phyloP scores from a whole-genome alignment of 1,140 invertebrate species.

The Hypothenemus hampei region DNA sequence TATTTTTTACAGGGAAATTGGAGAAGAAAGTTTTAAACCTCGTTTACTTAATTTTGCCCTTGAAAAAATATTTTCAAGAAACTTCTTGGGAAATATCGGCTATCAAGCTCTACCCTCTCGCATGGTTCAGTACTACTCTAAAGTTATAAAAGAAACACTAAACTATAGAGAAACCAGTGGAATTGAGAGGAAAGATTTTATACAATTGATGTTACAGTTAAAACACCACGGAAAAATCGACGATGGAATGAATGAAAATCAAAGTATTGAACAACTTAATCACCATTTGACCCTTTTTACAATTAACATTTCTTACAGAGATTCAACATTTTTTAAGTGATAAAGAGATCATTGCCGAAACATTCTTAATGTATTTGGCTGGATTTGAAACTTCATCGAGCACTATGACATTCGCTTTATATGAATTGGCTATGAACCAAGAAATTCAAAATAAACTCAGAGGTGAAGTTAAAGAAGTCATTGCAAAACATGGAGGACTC shows the following conservation, averaged over 20 bases:
- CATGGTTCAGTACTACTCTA: neutral
- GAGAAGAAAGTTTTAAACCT: neutral
- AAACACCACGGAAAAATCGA: neutral
- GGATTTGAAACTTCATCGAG: conserved; percentile 60
- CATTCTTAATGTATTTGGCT: conserved; percentile 53
- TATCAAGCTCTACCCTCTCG: neutral
- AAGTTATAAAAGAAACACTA: neutral
- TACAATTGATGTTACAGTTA: neutral
- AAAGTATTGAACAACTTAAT: neutral
- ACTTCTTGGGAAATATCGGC: neutral
- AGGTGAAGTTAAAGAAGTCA: conserved; percentile 50
- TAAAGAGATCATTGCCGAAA: conserved; percentile 46
- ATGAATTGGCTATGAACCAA: conserved; percentile 52
- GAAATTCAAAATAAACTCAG: conserved; percentile 51
- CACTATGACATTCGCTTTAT: conserved; percentile 50
- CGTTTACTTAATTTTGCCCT: neutral
- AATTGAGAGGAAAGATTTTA: neutral
- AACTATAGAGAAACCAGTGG: neutral
- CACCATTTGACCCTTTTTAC: neutral
- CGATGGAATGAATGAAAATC: neutral
- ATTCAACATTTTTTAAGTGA: neutral
- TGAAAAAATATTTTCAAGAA: neutral
- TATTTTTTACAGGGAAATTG: conserved; percentile 5
- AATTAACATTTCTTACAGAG: neutral
- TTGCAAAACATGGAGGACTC: conserved; percentile 43